Percentiles rank a stretch among this genome's conserved stretches.
Evolutionary conservation across 2,888 invertebrate species (phyloP).

Genomic region (Athalia rosae): DNA sequence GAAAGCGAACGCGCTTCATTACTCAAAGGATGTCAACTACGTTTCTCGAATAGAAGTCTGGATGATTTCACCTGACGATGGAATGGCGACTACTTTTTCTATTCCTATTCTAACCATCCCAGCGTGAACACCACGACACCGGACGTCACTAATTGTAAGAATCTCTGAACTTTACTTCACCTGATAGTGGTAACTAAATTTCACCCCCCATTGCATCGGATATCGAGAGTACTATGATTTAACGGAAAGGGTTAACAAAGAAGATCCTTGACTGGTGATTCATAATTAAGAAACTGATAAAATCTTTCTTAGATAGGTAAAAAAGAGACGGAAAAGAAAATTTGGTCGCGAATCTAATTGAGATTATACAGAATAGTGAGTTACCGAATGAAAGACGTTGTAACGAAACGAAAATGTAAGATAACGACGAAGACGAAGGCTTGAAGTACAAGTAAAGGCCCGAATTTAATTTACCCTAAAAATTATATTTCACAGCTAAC

Average conservation of each 20-base stretch:
- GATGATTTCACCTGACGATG: conserved; percentile 63
- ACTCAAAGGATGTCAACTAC: conserved; percentile 71
- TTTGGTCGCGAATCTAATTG: too few species aligned
- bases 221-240: conserved; percentile 17
- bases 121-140: conserved; percentile 45
- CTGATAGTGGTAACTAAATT: conserved; percentile 34
- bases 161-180: conserved; percentile 38
- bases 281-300: too few species aligned
- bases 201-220: conserved; percentile 29
- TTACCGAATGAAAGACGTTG: not conserved
- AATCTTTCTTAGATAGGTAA: too few species aligned
- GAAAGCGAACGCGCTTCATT: conserved; percentile 64
- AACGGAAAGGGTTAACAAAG: not conserved
- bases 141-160: conserved; percentile 31
- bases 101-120: conserved; percentile 23
- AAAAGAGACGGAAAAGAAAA: too few species aligned
- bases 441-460: not conserved
- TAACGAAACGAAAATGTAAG: not conserved
- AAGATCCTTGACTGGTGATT: too few species aligned
- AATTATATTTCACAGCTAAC: conserved; percentile 34
- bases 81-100: conserved; percentile 62
- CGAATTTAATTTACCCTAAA: conserved; percentile 32
- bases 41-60: conserved; percentile 67
- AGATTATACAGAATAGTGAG: not conserved
- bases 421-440: not conserved